Conservation (phyloP, 2,888 invertebrate species). For the Noctua comes region DNA sequence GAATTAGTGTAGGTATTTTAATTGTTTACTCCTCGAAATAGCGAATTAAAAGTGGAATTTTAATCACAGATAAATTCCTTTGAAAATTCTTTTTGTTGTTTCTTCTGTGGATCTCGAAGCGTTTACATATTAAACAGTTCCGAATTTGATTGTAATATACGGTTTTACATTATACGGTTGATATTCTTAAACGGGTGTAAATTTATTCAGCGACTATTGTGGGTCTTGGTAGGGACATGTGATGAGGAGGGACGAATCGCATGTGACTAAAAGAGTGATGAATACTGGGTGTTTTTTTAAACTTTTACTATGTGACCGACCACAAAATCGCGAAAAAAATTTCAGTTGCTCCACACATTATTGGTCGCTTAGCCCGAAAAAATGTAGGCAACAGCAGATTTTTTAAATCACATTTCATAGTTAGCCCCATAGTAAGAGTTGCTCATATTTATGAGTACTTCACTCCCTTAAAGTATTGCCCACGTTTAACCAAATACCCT, state of each 20-base stretch:
- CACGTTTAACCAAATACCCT: no score
- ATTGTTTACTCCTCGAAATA: conserved; percentile 24
- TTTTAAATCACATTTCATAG: no score
- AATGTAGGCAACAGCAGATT: no score
- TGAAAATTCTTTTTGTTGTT: conserved; percentile 50
- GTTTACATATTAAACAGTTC: conserved; percentile 61
- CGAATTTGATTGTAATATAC: conserved; percentile 59
- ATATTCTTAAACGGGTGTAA: conserved; percentile 17
- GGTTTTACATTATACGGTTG: conserved; percentile 4
- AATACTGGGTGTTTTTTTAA: no score
- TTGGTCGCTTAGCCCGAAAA: no score
- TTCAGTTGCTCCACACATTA: no score
- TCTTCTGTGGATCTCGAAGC: conserved; percentile 55
- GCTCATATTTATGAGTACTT: no score
- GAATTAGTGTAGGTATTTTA: conserved; percentile 42
- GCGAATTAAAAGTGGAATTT: conserved; percentile 23
- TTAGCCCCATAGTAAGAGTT: no score
- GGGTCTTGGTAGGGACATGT: not conserved
- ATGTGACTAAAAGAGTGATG: no score
- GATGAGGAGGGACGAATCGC: not conserved
- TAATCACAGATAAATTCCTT: conserved; percentile 53
- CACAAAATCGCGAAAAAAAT: no score
- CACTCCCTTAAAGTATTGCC: no score
- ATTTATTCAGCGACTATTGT: conserved; percentile 12
- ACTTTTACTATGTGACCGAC: no score